Percentiles rank a stretch among this genome's conserved stretches.
phyloP scores from a whole-genome alignment of 2,888 invertebrate genomes.

The Octodonta nipae region DNA sequence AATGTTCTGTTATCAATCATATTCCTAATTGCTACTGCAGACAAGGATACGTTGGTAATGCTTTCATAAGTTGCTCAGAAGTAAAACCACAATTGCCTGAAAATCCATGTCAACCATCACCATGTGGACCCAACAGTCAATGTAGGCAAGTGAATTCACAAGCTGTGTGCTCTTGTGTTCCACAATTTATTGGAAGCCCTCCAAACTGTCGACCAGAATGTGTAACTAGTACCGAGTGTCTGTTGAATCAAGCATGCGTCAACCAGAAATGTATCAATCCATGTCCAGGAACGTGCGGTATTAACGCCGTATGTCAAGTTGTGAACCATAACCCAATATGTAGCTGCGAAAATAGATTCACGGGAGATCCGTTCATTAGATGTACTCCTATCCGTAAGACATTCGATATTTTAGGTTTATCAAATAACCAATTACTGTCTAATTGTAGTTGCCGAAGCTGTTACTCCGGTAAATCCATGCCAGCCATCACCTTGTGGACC shows the following conservation, averaged over 20 bases:
- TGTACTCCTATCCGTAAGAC: constrained; percentile 23
- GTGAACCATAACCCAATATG: constrained; percentile 48
- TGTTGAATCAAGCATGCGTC: constrained; percentile 36
- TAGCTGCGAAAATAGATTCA: constrained; percentile 38
- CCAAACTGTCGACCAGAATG: constrained; percentile 44
- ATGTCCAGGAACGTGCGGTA: constrained; percentile 44
- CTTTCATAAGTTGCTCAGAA: constrained; percentile 48
- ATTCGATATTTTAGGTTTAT: neutral
- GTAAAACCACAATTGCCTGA: constrained; percentile 16
- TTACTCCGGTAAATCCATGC: constrained; percentile 38
- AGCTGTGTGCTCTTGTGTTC: constrained; percentile 42
- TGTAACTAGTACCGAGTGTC: constrained; percentile 38
- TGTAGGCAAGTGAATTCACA: constrained; percentile 45
- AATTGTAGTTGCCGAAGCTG: constrained; percentile 25
- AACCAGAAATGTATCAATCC: constrained; percentile 44
- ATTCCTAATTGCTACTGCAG: constrained; percentile 65
- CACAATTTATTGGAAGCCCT: constrained; percentile 38
- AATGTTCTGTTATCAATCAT: constrained; percentile 62
- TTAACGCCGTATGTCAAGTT: constrained; percentile 41
- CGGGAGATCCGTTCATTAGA: constrained; percentile 42
- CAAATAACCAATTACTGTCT: neutral
- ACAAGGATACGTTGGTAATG: constrained; percentile 55
- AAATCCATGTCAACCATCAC: constrained; percentile 55
- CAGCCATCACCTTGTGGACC: constrained; percentile 50
- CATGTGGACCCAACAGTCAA: constrained; percentile 44